Conservation (phyloP, 2,888 invertebrate genomes). For the Apodemia hepburni region DNA sequence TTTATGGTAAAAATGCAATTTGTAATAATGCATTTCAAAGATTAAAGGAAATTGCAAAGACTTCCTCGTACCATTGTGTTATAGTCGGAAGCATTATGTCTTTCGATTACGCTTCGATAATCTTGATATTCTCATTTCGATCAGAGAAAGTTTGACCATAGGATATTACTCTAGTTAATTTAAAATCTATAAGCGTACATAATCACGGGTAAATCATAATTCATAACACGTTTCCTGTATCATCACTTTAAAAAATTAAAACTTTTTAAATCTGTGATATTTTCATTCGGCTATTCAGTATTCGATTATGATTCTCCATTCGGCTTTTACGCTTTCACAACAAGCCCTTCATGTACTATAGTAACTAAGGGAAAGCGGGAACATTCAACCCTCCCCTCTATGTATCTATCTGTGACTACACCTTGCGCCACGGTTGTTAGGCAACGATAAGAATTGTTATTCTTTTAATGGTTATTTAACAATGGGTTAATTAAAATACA, state of each 20-base stretch:
- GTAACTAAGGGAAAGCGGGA: slow-evolving; percentile 12
- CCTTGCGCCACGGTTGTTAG: slow-evolving; percentile 1
- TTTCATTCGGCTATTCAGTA: background rate
- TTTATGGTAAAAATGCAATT: slow-evolving; percentile 1
- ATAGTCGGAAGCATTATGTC: slow-evolving; percentile 58
- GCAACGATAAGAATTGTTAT: background rate
- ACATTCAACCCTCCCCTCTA: slow-evolving; percentile 1
- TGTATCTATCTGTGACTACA: slow-evolving; percentile 1
- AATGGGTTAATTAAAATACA: slow-evolving; percentile 1
- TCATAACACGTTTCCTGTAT: background rate
- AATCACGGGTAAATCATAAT: background rate
- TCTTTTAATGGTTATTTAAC: background rate
- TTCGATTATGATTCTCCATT: background rate
- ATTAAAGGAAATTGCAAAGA: slow-evolving; percentile 37
- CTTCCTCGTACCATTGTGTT: slow-evolving; percentile 44
- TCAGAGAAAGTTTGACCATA: slow-evolving; percentile 57
- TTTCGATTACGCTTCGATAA: slow-evolving; percentile 62
- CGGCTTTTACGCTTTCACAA: slow-evolving; percentile 5
- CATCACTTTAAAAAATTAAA: background rate
- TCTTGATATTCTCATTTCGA: slow-evolving; percentile 57
- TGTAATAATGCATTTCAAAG: slow-evolving; percentile 6
- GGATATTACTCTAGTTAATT: slow-evolving; percentile 29
- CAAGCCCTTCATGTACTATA: slow-evolving; percentile 11
- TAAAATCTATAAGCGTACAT: slow-evolving; percentile 22
- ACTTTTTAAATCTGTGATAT: background rate